Evolutionary conservation across 2,113 vertebrate species (phyloP), one percentile per base, ranked within the genome.

Genomic region (Cepphus grylle): DNA sequence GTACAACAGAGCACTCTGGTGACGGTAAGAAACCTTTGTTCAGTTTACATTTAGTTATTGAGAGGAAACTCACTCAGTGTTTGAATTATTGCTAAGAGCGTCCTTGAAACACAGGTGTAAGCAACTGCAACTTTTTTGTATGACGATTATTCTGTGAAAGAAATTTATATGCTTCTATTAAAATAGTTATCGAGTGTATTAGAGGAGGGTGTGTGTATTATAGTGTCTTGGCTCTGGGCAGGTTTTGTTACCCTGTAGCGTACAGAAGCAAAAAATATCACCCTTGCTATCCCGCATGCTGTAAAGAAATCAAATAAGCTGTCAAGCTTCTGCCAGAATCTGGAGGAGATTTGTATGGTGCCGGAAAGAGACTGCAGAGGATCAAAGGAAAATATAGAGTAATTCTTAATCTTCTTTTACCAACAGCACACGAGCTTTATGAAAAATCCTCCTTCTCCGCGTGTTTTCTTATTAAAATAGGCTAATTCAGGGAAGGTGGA

Each of bases 351-450:
- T 79, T 91, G 17, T 56, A 6, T 45, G 56, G 34, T 77, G 59
- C 36, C 80, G 70, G 81, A 77, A 69, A 52, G 27, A 85, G 47
- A 91, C 65, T 89, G 84, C 62, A 91, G 65, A 65, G 49, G 73
- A 94, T 95, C 73, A 85, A 93, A 93, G 43, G 25, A 91, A 90
- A 95, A 61, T 85, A 38, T 0, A 22, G 27, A 87, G 43, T 69
- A 72, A 58, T 88, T 62, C 36, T 76, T 96, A 93, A 93, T 94
- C 90, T 88, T 83, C 74, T 73, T 66, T 81, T 59, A 79, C 13
- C 43, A 77, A 23, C 11, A 82, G 53, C 43, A 71, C 12, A 38
- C 0, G 2, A 72, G 66, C 43, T 53, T 88, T 73, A 65, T 45
- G 9, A 70, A 72, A 89, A 90, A 65, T 67, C 32, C 4, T 74